Evolutionary conservation across 1,140 invertebrate genomes (phyloP).

Genomic region (Nylanderia fulva): DNA sequence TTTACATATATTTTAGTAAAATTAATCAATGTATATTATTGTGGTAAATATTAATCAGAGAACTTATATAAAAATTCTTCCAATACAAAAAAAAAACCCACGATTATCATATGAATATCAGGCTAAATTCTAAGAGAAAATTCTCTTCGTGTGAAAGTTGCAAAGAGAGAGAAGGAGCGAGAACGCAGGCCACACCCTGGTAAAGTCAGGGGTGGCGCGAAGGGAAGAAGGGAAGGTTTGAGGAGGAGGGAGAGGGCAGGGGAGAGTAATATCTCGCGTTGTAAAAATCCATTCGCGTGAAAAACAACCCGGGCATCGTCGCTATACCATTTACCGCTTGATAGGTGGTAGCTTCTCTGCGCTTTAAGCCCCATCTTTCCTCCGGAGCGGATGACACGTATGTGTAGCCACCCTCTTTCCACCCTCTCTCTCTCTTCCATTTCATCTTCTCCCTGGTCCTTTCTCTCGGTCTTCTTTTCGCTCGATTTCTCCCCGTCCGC

Average conservation of each 20-base stretch:
- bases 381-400: slow-evolving; percentile 27
- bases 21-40: no score
- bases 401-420: no score
- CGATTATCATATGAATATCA: no score
- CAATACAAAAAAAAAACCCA: no score
- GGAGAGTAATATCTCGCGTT: slow-evolving; percentile 59
- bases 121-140: no score
- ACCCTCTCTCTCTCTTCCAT: neutral
- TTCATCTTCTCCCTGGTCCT: neutral
- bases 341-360: slow-evolving; percentile 35
- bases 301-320: slow-evolving; percentile 43
- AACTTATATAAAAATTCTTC: no score
- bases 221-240: neutral
- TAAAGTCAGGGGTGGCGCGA: slow-evolving; percentile 12
- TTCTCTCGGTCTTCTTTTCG: neutral
- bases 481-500: slow-evolving; percentile 47
- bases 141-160: slow-evolving; percentile 63
- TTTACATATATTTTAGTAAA: no score
- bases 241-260: neutral
- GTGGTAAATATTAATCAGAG: no score
- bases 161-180: no score
- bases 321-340: slow-evolving; percentile 52
- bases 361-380: slow-evolving; percentile 34
- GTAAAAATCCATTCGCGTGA: slow-evolving; percentile 46
- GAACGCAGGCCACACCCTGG: slow-evolving; percentile 36